phyloP scores from a whole-genome alignment of 1,140 invertebrate genomes.

The Atopsyche davidsoni region DNA sequence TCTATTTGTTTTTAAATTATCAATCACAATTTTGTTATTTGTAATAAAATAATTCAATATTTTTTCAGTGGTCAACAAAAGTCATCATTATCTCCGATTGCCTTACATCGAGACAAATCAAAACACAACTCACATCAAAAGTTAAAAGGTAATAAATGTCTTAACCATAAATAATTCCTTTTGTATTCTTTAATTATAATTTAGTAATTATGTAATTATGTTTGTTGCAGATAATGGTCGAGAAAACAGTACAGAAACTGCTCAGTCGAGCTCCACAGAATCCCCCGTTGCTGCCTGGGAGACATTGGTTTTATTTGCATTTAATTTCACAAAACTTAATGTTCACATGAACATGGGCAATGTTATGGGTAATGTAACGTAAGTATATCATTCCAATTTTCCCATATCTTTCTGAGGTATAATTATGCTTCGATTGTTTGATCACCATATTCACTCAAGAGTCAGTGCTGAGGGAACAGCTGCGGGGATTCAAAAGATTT shows the following conservation, averaged over 20 bases:
- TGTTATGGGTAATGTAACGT: constrained; percentile 94
- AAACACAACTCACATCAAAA: constrained; percentile 39
- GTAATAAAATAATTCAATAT: not conserved
- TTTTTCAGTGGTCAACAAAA: constrained; percentile 35
- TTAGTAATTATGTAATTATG: constrained; percentile 9
- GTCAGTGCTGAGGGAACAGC: too few relatives aligned
- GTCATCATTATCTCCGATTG: constrained; percentile 40
- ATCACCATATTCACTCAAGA: too few relatives aligned
- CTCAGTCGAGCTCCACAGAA: constrained; percentile 44
- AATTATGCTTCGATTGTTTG: too few relatives aligned
- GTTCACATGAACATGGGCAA: constrained; percentile 99
- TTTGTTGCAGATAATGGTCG: constrained; percentile 41
- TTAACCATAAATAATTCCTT: constrained; percentile 6
- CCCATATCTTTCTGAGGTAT: too few relatives aligned
- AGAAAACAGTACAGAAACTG: constrained; percentile 32
- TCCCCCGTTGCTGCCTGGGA: constrained; percentile 72
- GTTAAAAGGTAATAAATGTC: constrained; percentile 37
- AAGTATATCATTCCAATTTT: constrained; percentile 34
- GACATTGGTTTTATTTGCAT: constrained; percentile 89
- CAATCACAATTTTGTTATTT: not conserved
- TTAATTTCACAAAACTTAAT: constrained; percentile 91
- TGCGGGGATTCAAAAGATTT: too few relatives aligned
- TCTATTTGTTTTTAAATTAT: not conserved
- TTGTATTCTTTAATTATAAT: constrained; percentile 2
- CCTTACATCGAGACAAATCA: constrained; percentile 44